Evolutionary conservation across 2,113 vertebrate species (phyloP), one percentile per base, ranked within the genome.

Genomic region (Channa maculata): DNA sequence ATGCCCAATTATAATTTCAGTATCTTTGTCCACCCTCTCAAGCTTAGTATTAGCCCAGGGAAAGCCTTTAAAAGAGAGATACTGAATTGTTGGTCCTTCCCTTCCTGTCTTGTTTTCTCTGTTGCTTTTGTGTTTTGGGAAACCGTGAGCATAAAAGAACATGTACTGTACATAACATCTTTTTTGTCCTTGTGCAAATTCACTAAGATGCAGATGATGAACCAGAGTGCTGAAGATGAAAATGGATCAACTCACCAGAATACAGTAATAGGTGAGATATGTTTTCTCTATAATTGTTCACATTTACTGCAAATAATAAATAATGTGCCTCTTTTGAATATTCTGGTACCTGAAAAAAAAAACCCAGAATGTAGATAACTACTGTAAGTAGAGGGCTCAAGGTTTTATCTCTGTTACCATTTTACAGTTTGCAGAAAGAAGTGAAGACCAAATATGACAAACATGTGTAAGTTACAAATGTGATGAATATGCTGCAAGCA

Each of bases 201-300:
- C 50, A 12, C 46, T 65, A 60, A 81, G 68, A 76, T 86, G 79
- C 92, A 86, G 93, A 91, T 93, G 94, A 88, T 82, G 82, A 93
- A 71, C 93, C 80, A 58, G 46, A 91, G 86, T 79, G 24, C 84
- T 75, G 95, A 96, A 45, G 87, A 92, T 77, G 92, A 91, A 49
- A 94, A 95, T 82, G 95, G 95, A 80, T 89, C 91, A 54, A 70
- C 91, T 44, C 92, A 93, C 90, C 95, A 96, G 92, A 96, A 93
- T 65, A 88, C 94, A 71, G 86, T 91, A 44, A 94, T 94, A 93
- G 96, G 96, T 97, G 94, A 86, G 90, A 76, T 43, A 24, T 24
- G 24, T 24, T 24, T 44, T 51, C 53, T 51, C 33, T 69, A 5
- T 43, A 62, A 36, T 24, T 69, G 36, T 33, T 71, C 8, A 10